These are phyloP conservation scores for Micromys minutus DNA, from an alignment of 2,113 vertebrate genomes.

Conservation along the genomic window DNA sequence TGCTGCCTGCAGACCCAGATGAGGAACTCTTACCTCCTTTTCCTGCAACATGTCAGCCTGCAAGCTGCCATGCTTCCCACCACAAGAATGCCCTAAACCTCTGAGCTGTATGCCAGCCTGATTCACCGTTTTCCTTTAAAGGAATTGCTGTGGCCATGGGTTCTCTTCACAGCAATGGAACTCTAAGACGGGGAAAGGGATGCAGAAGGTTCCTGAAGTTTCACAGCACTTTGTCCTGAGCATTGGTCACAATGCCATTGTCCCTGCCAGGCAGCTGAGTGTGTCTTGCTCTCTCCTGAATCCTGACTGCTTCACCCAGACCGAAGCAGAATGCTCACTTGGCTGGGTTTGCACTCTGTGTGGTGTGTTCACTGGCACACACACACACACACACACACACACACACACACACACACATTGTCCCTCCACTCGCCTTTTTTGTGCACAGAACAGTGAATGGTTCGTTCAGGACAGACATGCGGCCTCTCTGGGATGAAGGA, in stretches of 20 bases:
- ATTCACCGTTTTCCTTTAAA: neutral
- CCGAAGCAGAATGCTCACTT: neutral
- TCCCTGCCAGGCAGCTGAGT: neutral
- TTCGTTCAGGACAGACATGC: neutral
- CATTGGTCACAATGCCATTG: neutral
- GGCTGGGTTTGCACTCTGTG: neutral
- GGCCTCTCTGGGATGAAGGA: neutral
- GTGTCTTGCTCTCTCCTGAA: neutral
- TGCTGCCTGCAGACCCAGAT: neutral
- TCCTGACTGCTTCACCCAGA: neutral
- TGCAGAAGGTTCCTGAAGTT: neutral
- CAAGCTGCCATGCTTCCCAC: neutral
- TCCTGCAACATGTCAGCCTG: neutral
- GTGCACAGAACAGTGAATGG: neutral
- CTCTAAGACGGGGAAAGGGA: neutral
- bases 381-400: no score
- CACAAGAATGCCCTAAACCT: neutral
- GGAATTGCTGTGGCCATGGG: neutral
- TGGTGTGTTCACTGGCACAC: neutral
- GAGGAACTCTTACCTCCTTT: neutral
- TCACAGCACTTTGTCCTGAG: neutral
- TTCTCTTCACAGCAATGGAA: neutral
- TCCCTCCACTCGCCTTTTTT: neutral
- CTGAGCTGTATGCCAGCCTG: neutral
- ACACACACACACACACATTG: no score